These are phyloP conservation scores for Agonopterix subpropinquella DNA, from an alignment of 2,888 invertebrate species.

Conservation along the genomic window DNA sequence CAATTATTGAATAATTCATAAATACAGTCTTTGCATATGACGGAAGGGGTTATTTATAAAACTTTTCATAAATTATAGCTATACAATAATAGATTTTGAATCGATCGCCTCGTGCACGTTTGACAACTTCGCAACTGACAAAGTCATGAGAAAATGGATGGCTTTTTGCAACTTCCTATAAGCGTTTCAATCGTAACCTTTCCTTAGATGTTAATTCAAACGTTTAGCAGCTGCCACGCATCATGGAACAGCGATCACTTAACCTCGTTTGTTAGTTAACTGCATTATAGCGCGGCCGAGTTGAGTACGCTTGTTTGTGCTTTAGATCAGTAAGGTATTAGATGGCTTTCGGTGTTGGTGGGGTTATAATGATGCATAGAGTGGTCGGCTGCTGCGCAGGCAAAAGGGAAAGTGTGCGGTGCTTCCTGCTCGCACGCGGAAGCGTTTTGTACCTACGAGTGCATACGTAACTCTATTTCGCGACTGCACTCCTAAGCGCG, in stretches of 20 bases:
- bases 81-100: not conserved
- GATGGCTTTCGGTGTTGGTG: conserved; percentile 26
- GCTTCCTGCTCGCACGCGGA: conserved; percentile 72
- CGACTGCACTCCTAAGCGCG: not conserved
- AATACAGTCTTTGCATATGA: conserved; percentile 14
- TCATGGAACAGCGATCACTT: conserved; percentile 53
- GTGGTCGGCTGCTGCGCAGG: conserved; percentile 66
- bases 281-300: conserved; percentile 51
- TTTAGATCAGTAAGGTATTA: conserved; percentile 14
- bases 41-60: conserved; percentile 44
- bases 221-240: conserved; percentile 58
- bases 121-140: too few species aligned
- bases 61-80: conserved; percentile 17
- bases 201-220: conserved; percentile 36
- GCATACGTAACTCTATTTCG: conserved; percentile 23
- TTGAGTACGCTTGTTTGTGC: conserved; percentile 22
- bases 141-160: too few species aligned
- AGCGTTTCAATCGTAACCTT: not conserved
- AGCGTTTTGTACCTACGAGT: conserved; percentile 38
- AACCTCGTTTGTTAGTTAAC: conserved; percentile 66
- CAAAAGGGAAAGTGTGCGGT: conserved; percentile 70
- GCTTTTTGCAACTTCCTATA: not conserved
- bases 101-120: too few species aligned
- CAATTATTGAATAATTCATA: conserved; percentile 40
- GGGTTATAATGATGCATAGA: conserved; percentile 58